Percentiles rank a stretch among this genome's conserved stretches.
Evolutionary conservation across 2,113 vertebrate genomes (phyloP).

Genomic region (Oryzias celebensis): DNA sequence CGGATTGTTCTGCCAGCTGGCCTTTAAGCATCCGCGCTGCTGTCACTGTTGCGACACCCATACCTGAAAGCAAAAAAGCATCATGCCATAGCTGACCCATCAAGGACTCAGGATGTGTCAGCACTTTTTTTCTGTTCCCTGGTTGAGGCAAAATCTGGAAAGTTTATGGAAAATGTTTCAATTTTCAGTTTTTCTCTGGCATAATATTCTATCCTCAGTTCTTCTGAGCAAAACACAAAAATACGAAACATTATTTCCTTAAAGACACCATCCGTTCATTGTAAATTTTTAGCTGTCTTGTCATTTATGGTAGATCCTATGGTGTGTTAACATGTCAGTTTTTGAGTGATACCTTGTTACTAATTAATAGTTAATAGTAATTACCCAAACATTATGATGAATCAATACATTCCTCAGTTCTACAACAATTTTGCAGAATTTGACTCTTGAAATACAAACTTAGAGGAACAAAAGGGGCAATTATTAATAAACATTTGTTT

Average conservation of each 20-base stretch:
- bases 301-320: slow-evolving; percentile 1
- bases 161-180: no score
- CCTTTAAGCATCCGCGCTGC: slow-evolving; percentile 82
- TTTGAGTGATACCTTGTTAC: not conserved
- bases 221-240: no score
- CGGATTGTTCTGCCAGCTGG: slow-evolving; percentile 65
- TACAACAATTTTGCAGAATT: no score
- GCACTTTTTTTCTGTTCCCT: slow-evolving; percentile 4
- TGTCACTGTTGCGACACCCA: slow-evolving; percentile 81
- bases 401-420: no score
- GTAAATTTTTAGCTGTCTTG: not conserved
- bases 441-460: no score
- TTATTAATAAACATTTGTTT: no score
- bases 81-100: slow-evolving; percentile 27
- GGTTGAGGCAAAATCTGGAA: no score
- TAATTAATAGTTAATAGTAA: slow-evolving; percentile 10
- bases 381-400: not conserved
- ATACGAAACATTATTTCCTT: no score
- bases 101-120: not conserved
- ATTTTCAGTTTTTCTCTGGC: no score
- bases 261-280: not conserved
- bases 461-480: not conserved
- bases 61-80: slow-evolving; percentile 68
- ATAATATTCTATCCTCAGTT: no score
- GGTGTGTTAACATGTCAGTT: not conserved